These are phyloP conservation scores for Heliconius hewitsoni DNA, from an alignment of 1,140 invertebrate species.

Conservation along the genomic window DNA sequence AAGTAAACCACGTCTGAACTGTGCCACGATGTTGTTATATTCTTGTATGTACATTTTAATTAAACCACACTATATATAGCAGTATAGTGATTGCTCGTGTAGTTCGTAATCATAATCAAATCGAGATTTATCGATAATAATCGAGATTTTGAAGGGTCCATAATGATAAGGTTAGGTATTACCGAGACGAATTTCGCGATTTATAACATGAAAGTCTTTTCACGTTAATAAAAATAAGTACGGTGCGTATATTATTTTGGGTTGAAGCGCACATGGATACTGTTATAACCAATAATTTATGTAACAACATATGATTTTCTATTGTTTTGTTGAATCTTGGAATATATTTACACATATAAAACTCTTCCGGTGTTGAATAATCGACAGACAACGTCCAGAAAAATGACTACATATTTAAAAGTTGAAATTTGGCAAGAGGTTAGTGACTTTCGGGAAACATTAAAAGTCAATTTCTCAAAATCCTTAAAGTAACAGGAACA, in stretches of 20 bases:
- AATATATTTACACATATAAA: no score
- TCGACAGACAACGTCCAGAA: no score
- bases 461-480: no score
- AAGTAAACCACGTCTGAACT: background rate
- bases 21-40: background rate
- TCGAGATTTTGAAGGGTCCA: slow-evolving; percentile 48
- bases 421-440: no score
- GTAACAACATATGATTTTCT: no score
- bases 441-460: no score
- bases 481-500: no score
- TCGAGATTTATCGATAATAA: slow-evolving; percentile 35
- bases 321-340: no score
- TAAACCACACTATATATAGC: slow-evolving; percentile 6
- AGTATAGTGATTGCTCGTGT: background rate
- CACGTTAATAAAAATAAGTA: slow-evolving; percentile 26
- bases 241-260: background rate
- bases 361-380: no score
- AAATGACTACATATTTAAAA: no score
- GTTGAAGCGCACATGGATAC: background rate
- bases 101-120: slow-evolving; percentile 34
- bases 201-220: slow-evolving; percentile 33
- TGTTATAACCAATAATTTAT: no score
- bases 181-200: slow-evolving; percentile 42
- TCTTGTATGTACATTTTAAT: slow-evolving; percentile 4
- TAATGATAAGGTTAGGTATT: slow-evolving; percentile 48